phyloP scores from a whole-genome alignment of 2,113 vertebrate genomes.

The Bungarus multicinctus region DNA sequence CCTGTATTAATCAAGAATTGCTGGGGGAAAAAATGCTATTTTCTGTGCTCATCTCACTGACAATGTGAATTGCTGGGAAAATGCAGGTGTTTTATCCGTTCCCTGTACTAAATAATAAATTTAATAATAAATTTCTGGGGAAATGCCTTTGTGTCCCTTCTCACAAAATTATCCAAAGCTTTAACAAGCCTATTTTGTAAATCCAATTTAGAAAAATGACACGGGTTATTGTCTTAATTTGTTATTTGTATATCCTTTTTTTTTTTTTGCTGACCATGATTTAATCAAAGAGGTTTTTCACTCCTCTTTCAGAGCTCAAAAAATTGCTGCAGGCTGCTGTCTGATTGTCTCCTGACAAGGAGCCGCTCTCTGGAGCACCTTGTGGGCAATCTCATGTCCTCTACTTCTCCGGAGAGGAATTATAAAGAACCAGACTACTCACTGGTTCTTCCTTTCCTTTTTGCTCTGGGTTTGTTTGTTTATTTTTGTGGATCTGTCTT shows the following conservation, averaged over 20 bases:
- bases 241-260: background rate
- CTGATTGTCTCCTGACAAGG: background rate
- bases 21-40: background rate
- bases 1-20: background rate
- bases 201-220: background rate
- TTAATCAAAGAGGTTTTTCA: background rate
- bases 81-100: background rate
- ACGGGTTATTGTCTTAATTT: background rate
- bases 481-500: background rate
- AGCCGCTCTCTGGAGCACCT: background rate
- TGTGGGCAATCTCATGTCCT: background rate
- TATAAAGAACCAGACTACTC: background rate
- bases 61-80: background rate
- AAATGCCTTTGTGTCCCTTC: background rate
- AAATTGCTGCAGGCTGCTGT: background rate
- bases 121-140: background rate
- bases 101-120: background rate
- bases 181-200: too few relatives aligned
- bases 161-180: too few relatives aligned
- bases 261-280: background rate
- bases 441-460: too few relatives aligned
- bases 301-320: background rate
- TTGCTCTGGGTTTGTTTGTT: too few relatives aligned
- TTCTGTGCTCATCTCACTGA: background rate
- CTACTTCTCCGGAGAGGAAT: background rate